Evolutionary conservation across 2,797 vertebrate species (phyloP).

Genomic region (Hybognathus amarus): DNA sequence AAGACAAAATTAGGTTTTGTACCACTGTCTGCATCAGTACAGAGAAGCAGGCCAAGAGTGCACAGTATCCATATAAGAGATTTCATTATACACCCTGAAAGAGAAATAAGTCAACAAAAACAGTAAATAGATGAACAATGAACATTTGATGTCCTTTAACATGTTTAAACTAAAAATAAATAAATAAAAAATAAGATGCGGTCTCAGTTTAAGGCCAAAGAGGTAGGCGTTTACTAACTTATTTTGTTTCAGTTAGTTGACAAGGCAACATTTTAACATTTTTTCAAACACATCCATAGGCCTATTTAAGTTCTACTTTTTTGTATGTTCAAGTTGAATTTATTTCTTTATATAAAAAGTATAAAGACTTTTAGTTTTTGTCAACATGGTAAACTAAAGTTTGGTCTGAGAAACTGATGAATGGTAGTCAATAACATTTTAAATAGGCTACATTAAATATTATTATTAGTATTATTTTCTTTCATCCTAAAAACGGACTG

Average conservation of each 20-base stretch:
- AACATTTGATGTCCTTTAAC: not conserved
- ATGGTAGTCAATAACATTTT: not conserved
- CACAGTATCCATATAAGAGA: constrained; percentile 47
- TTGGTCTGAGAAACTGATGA: not conserved
- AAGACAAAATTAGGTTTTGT: constrained; percentile 82
- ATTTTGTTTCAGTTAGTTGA: not conserved
- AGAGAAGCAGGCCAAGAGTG: constrained; percentile 60
- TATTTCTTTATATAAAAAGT: no score
- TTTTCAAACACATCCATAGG: not conserved
- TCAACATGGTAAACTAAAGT: no score
- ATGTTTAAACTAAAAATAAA: not conserved
- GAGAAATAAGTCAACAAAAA: constrained; percentile 16
- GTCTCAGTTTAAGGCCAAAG: not conserved
- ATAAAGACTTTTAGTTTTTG: no score
- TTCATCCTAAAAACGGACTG: not conserved
- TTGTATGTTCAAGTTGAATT: not conserved
- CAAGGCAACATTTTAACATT: not conserved
- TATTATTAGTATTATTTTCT: not conserved
- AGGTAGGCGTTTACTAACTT: not conserved
- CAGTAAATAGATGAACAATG: constrained; percentile 5
- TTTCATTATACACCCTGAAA: constrained; percentile 69
- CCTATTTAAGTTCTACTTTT: not conserved
- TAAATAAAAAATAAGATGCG: not conserved
- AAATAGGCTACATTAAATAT: not conserved
- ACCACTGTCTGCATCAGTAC: constrained; percentile 27